A percentile compares a stretch with the other conserved stretches of the same genome.
These are phyloP conservation scores for Sardina pilchardus DNA, from an alignment of 2,113 vertebrate genomes.

Conservation along the genomic window DNA sequence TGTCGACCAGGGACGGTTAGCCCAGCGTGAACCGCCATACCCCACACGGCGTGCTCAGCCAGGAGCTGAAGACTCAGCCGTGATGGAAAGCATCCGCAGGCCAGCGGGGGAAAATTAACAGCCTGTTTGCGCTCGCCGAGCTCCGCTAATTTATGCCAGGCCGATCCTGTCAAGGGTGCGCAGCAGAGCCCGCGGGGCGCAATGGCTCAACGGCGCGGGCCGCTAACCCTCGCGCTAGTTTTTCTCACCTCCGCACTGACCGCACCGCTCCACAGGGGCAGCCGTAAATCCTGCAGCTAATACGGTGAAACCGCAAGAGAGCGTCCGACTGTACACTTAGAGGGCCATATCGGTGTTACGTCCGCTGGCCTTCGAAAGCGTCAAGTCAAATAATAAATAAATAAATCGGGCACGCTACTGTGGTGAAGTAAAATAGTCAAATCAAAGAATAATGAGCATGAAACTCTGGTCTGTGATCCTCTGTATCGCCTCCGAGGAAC, in stretches of 20 bases:
- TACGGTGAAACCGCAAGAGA: neutral
- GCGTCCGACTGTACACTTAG: neutral
- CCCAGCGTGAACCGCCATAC: slow-evolving; percentile 29
- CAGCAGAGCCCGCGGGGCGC: slow-evolving; percentile 41
- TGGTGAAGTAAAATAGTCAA: neutral
- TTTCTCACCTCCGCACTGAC: slow-evolving; percentile 50
- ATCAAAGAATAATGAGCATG: slow-evolving; percentile 43
- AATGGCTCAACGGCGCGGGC: slow-evolving; percentile 47
- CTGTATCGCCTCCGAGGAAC: slow-evolving; percentile 34
- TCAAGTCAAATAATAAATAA: slow-evolving; percentile 26
- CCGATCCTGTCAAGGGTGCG: slow-evolving; percentile 43
- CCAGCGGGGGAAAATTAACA: slow-evolving; percentile 46
- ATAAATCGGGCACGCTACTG: slow-evolving; percentile 32
- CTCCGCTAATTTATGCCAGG: slow-evolving; percentile 56
- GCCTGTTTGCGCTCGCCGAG: slow-evolving; percentile 44
- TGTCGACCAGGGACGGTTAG: neutral
- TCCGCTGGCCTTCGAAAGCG: slow-evolving; percentile 19
- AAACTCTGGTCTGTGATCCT: slow-evolving; percentile 52
- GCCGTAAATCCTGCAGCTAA: neutral
- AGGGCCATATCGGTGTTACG: neutral
- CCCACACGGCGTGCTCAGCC: slow-evolving; percentile 24
- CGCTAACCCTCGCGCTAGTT: slow-evolving; percentile 43
- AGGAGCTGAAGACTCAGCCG: slow-evolving; percentile 42
- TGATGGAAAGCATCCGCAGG: slow-evolving; percentile 30
- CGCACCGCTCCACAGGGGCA: neutral